Conservation (phyloP, 2,113 vertebrate species). For the Cranoglanis bouderius region DNA sequence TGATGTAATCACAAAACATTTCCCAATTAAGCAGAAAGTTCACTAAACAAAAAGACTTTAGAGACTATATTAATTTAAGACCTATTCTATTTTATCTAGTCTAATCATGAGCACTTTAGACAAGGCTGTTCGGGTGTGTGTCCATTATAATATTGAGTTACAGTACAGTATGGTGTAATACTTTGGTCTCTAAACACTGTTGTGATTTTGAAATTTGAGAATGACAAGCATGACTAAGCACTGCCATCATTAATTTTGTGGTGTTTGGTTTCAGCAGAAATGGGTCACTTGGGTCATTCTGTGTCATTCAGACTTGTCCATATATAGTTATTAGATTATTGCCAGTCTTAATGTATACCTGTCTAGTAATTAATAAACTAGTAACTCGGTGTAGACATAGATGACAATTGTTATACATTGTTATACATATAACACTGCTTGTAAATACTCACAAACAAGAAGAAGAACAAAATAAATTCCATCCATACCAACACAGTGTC, state of each 20-base stretch:
- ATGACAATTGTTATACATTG: neutral
- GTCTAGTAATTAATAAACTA: neutral
- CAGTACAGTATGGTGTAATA: neutral
- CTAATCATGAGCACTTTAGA: neutral
- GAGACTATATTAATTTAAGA: neutral
- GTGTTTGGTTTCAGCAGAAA: conserved; percentile 13
- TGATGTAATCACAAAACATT: neutral
- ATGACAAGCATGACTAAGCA: neutral
- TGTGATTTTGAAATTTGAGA: neutral
- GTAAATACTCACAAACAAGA: neutral
- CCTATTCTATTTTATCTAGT: neutral
- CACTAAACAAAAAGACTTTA: neutral
- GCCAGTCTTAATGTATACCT: neutral
- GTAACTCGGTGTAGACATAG: neutral
- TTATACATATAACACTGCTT: neutral
- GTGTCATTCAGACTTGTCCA: neutral
- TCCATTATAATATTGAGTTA: neutral
- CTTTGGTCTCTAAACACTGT: neutral
- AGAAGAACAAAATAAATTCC: neutral
- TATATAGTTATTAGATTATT: neutral
- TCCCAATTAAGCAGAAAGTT: neutral
- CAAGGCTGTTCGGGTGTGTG: neutral
- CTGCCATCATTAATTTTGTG: neutral
- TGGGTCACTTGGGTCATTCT: neutral
- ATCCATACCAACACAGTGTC: too few species aligned